Evolutionary conservation across 2,797 vertebrate species (phyloP), one percentile per base, ranked within the genome.

Genomic region (Amazona ochrocephala): DNA sequence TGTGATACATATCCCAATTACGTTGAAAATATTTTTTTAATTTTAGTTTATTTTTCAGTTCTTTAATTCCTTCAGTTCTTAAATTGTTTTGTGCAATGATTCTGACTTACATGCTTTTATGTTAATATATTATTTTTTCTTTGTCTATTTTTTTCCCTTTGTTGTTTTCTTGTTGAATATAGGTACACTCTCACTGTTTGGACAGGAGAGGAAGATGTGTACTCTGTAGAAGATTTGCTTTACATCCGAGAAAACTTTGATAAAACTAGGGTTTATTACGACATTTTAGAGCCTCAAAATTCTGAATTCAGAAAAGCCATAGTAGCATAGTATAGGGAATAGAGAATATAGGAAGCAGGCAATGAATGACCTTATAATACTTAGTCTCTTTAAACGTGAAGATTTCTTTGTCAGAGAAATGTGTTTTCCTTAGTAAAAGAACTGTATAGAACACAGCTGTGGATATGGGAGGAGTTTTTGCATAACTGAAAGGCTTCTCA

Each of bases 111-210:
- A 18, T 54, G 27, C 42, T 91, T 91, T 82, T 32, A 18, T n/a
- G 51, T 56, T 91, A 62, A n/a, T 29, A 9, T 37, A n/a, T 4
- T 34, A 1, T 30, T 70, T 71, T 45, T 47, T 48, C 2, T 65
- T 29, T 53, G 19, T 54, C 16, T 65, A 9, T 84, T 90, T 26
- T 51, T n/a, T 14, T 4, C 6, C 11, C 6, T 2, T 3, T 8
- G 92, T 51, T 93, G n/a, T 34, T n/a, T 86, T 45, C 87, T 93
- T 48, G 89, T 56, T 93, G 90, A 15, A 80, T 96, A 34, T 95
- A 99, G 99, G 84, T 99, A 98, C 97, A 98, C 97, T 85, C 97
- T 99, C 66, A 99, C 99, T 17, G 87, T 99, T 93, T 99, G 99
- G 99, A 98, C 98, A 12, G 98, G 98, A 71, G 98, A 97, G 73